Base-by-base conservation (phyloP, 1,140 invertebrate genomes). In the Zaprionus nigranus region DNA sequence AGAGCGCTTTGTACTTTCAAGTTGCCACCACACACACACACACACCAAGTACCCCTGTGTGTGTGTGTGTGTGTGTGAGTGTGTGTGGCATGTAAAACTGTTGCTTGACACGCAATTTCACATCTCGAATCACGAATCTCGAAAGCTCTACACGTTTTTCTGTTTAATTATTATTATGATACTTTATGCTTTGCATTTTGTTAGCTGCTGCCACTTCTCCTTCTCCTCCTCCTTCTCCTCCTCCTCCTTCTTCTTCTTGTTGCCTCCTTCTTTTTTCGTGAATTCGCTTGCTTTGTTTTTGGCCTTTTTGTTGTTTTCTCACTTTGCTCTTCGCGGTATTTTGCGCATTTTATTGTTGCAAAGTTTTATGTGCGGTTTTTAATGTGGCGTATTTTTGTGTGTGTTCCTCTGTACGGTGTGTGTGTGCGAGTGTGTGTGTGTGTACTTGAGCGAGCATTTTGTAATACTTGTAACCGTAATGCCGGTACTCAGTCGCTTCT, bases 381-480 rank as follows among this genome's bases (percentile, higher is more conserved):
- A 72, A 71, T 76, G 68, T 69, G 30, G 22, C 63, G 71, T 74
- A 40, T 62, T 63, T 63, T 51, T 68, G 56, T n/a, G n/a, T 58
- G 34, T 58, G 26, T 38, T 43, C 15, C 51, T n/a, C 36, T 60
- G 36, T 4, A 46, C 26, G 24, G 26, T 34, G 12, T 15, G 6
- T 11, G 38, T 61, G 24, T 36, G 2, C 15, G 40, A 28, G 38
- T 34, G 6, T 46, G n/a, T 36, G 30, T 6, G 24, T 58, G 24
- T 58, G 56, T 61, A 61, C 24, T 28, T 56, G 17, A 51, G 36
- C 34, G n/a, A 51, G 56, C 78, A 84, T 73, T 73, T 78, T 85
- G 83, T 85, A 86, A 79, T 79, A 66, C 40, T 49, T 54, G 64
- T 36, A 78, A 76, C 72, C 76, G 73, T 58, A 71, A 70, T 51